Evolutionary conservation across 1,140 invertebrate genomes (phyloP), one percentile per base, ranked within the genome.

Genomic region (Pachypeltis micranthus): DNA sequence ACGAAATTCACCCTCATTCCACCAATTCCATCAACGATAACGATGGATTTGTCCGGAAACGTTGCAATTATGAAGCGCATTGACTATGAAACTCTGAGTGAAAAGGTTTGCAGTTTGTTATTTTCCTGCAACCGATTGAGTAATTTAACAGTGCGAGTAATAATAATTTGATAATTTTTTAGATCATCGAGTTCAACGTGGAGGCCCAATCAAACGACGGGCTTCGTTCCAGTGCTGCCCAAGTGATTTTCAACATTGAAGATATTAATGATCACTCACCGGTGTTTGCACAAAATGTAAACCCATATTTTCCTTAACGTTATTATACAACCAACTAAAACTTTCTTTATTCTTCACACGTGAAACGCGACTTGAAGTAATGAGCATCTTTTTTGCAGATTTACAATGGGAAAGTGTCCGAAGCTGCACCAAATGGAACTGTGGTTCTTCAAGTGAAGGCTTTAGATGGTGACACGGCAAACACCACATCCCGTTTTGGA

Each of bases 191-290:
- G 14, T 81, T 91, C 44, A 82, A 84, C 68, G 85, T 90, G 1
- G 79, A 83, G 68, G 87, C 87, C 1, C 78, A 83, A 1, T 82
- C 82, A 28, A 83, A 81, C 57, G 85, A 87, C 70, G 81, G 81
- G 1, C 80, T 83, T 58, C 78, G 83, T 31, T 79, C 76, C 1
- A 77, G 77, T 62, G 80, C 81, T 64, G 84, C 87, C 0, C 85
- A 82, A 64, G 78, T 90, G 2, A 79, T 83, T 4, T 79, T 90
- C 14, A 80, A 84, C 63, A 78, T 88, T 27, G 74, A 81, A 65
- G 90, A 91, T 70, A 79, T 87, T 0, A 92, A 91, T 69, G 88
- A 92, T 69, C 90, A 92, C 70, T 79, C 80, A 67, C 89, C 90
- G 0, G 74, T 78, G 54, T 91, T 91, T 71, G 79, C 80, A 58